phyloP scores from a whole-genome alignment of 2,113 vertebrate species.

The Gasterosteus aculeatus region DNA sequence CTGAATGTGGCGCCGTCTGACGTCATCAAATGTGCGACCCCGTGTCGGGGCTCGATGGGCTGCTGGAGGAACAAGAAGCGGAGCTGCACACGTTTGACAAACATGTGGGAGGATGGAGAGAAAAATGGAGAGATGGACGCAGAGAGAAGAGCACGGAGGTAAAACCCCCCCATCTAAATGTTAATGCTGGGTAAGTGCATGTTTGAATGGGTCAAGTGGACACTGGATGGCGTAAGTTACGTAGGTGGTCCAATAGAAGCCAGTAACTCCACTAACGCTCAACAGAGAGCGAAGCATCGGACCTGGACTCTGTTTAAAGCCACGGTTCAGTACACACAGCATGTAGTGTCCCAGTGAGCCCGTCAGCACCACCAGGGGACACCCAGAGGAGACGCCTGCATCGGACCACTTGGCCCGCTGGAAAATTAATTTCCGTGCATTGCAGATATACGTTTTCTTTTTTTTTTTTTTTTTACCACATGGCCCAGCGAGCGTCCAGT shows the following conservation, averaged over 20 bases:
- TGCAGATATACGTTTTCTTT: conserved; percentile 30
- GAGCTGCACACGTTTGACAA: conserved; percentile 35
- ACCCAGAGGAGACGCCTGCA: not conserved
- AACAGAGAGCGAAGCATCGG: conserved; percentile 35
- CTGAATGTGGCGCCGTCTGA: conserved; percentile 53
- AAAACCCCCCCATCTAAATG: conserved; percentile 56
- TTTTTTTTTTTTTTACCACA: conserved; percentile 21
- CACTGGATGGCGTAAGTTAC: conserved; percentile 43
- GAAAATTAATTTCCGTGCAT: conserved; percentile 52
- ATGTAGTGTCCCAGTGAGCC: not conserved
- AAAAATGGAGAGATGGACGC: not conserved
- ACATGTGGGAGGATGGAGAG: conserved; percentile 32
- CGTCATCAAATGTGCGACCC: conserved; percentile 60
- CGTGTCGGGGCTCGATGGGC: conserved; percentile 57
- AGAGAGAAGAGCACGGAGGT: not conserved
- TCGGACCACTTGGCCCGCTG: conserved; percentile 24
- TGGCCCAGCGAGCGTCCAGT: conserved; percentile 27
- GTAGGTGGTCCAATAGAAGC: conserved; percentile 58
- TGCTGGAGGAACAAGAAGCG: conserved; percentile 25
- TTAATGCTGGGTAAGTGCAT: conserved; percentile 68
- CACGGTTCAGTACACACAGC: not conserved
- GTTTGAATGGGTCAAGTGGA: conserved; percentile 72
- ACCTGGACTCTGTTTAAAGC: conserved; percentile 30
- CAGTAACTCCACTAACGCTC: conserved; percentile 49
- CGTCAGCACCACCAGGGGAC: conserved; percentile 37